Evolutionary conservation across 2,113 vertebrate genomes (phyloP).

Genomic region (Siphamia tubifer): DNA sequence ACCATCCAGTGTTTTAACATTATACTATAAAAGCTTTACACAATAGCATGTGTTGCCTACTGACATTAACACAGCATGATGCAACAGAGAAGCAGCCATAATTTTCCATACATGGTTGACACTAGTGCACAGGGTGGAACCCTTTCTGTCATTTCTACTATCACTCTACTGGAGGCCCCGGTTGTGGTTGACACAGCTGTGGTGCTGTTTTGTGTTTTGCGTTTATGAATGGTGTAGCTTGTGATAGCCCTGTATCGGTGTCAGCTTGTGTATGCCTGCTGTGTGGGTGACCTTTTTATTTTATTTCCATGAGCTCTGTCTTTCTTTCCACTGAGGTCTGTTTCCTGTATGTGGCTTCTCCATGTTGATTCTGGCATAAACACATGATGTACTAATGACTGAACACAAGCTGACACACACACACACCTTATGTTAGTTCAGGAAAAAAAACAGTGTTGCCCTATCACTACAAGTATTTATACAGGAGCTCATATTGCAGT

Average conservation of each 20-base stretch:
- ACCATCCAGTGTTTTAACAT: not conserved
- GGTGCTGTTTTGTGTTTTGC: conserved; percentile 63
- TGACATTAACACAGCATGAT: not conserved
- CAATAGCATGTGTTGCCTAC: not conserved
- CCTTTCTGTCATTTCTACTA: conserved; percentile 6
- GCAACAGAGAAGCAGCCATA: not conserved
- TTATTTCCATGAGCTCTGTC: conserved; percentile 54
- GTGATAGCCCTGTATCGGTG: conserved; percentile 49
- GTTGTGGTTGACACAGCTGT: conserved; percentile 67
- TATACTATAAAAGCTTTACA: not conserved
- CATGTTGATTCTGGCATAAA: conserved; percentile 66
- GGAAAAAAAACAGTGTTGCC: conserved; percentile 34
- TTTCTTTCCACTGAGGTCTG: conserved; percentile 68
- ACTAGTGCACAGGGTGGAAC: conserved; percentile 9
- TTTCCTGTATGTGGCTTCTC: conserved; percentile 60
- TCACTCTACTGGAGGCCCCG: not conserved
- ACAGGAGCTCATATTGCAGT: not conserved
- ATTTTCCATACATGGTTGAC: conserved; percentile 9
- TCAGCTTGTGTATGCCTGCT: conserved; percentile 55
- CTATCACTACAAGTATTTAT: conserved; percentile 21
- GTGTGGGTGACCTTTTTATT: conserved; percentile 8
- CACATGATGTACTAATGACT: conserved; percentile 6
- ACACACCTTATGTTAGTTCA: conserved; percentile 11
- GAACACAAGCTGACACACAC: conserved; percentile 8
- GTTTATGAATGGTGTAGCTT: conserved; percentile 45